These are phyloP conservation scores for Pyrocephalus nanus DNA, from an alignment of 2,797 vertebrate species.

Conservation along the genomic window DNA sequence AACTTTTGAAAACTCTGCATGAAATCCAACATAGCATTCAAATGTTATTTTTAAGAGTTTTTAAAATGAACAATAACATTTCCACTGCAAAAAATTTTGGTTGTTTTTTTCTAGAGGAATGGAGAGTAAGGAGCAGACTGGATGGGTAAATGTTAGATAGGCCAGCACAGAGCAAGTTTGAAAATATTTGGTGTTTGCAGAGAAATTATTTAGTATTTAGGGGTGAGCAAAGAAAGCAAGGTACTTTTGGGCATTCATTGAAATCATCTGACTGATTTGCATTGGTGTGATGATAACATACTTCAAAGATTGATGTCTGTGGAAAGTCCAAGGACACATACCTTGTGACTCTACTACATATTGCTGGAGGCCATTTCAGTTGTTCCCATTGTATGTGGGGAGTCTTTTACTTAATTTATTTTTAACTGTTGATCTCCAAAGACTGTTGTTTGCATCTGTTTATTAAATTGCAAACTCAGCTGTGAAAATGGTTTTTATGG, in stretches of 20 bases:
- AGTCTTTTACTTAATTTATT: conserved; percentile 64
- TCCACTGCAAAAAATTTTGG: not conserved
- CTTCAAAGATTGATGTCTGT: conserved; percentile 4
- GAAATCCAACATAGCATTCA: not conserved
- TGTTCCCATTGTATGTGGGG: conserved; percentile 44
- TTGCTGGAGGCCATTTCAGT: conserved; percentile 22
- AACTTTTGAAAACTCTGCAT: not conserved
- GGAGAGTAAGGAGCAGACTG: not conserved
- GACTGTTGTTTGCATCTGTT: conserved; percentile 75
- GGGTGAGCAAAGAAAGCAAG: not conserved
- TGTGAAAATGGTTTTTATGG: conserved; percentile 76
- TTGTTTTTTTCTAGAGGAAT: not conserved
- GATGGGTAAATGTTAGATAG: not conserved
- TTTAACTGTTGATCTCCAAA: conserved; percentile 72
- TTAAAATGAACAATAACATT: not conserved
- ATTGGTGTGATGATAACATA: not conserved
- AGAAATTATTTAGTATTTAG: not conserved
- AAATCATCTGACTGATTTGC: conserved; percentile 23
- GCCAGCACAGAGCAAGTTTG: rapidly evolving
- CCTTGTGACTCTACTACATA: not conserved
- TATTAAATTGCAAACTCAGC: conserved; percentile 77
- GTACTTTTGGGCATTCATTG: not conserved
- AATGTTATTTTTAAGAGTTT: not conserved
- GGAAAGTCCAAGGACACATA: conserved; percentile 17
- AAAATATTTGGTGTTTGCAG: not conserved